Conservation (phyloP, 2,797 vertebrate species). For the Rhinichthys osculus region DNA sequence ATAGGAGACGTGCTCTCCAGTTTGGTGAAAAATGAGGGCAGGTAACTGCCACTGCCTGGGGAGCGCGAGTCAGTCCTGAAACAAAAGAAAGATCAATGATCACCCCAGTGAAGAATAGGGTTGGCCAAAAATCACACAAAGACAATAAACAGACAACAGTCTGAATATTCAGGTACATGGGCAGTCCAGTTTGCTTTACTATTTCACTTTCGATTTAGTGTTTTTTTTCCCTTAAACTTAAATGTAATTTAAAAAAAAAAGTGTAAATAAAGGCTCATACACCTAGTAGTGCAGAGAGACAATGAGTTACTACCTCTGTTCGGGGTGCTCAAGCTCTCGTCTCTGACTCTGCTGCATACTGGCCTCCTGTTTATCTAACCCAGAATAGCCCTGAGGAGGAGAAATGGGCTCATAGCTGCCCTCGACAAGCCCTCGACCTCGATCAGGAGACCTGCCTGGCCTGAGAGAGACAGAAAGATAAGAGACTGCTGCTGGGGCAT, state of each 20-base stretch:
- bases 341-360: slow-evolving; percentile 85
- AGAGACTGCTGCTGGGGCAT: background rate
- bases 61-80: slow-evolving; percentile 93
- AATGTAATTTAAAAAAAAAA: background rate
- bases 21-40: slow-evolving; percentile 98
- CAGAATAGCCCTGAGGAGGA: slow-evolving; percentile 89
- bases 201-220: background rate
- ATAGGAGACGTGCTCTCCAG: slow-evolving; percentile 96
- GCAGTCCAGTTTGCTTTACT: background rate
- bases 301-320: slow-evolving; percentile 86
- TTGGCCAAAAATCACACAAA: background rate
- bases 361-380: slow-evolving; percentile 89
- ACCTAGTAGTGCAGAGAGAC: background rate
- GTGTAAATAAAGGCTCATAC: background rate
- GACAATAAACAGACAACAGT: background rate
- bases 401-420: slow-evolving; percentile 94
- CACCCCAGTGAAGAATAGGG: background rate
- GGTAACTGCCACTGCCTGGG: slow-evolving; percentile 90
- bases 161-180: background rate
- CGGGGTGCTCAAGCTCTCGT: slow-evolving; percentile 83
- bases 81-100: slow-evolving; percentile 55
- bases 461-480: slow-evolving; percentile 68
- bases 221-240: background rate
- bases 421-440: slow-evolving; percentile 84
- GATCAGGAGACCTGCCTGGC: slow-evolving; percentile 95